phyloP scores from a whole-genome alignment of 1,140 invertebrate genomes.

The Drosophila hydei region DNA sequence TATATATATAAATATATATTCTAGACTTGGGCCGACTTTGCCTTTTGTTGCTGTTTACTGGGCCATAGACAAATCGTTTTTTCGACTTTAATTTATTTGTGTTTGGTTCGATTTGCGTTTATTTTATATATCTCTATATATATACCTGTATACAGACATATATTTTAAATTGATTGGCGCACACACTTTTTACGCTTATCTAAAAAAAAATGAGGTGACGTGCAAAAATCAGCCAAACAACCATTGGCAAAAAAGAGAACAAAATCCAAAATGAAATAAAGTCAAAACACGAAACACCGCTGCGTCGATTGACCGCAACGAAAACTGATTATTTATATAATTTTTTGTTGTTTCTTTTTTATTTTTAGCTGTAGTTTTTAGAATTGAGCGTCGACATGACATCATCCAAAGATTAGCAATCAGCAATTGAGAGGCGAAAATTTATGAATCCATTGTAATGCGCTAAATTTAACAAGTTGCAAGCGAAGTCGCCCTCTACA shows the following conservation, averaged over 20 bases:
- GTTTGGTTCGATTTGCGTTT: constrained; percentile 15
- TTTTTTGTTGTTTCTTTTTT: constrained; percentile 6
- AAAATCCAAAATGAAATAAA: constrained; percentile 37
- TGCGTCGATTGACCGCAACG: constrained; percentile 52
- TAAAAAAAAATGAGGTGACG: constrained; percentile 35
- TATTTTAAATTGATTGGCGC: constrained; percentile 53
- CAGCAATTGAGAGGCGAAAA: constrained; percentile 50
- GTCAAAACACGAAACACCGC: constrained; percentile 29
- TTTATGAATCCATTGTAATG: constrained; percentile 78
- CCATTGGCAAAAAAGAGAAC: constrained; percentile 54
- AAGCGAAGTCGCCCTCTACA: constrained; percentile 1
- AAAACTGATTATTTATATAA: constrained; percentile 65
- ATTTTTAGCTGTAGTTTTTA: constrained; percentile 60
- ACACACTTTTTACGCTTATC: constrained; percentile 67
- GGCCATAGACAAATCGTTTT: constrained; percentile 42
- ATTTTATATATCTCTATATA: constrained; percentile 39
- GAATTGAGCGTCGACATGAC: constrained; percentile 30
- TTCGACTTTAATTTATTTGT: constrained; percentile 28
- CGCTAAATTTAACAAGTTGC: constrained; percentile 81
- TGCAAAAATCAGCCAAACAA: constrained; percentile 39
- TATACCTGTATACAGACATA: constrained; percentile 1
- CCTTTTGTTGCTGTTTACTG: constrained; percentile 45
- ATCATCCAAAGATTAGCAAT: constrained; percentile 62
- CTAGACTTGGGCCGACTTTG: constrained; percentile 22
- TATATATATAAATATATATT: not conserved